A percentile compares a stretch with the other conserved stretches of the same genome.
phyloP scores from a whole-genome alignment of 1,140 invertebrate genomes.

The Drosophila bocqueti region DNA sequence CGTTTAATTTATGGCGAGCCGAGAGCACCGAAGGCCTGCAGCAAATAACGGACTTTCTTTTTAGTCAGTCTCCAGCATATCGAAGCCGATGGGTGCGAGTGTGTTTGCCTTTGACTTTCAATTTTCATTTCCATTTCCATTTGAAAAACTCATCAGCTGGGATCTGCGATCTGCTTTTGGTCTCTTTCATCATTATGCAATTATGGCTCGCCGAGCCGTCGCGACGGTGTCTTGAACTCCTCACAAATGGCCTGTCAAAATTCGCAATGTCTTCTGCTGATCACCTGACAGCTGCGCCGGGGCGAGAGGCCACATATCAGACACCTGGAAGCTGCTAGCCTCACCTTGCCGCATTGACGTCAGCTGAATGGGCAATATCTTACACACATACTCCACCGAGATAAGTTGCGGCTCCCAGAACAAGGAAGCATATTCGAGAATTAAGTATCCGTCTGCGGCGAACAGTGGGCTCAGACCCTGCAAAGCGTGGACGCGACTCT shows the following conservation, averaged over 20 bases:
- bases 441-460: conserved; percentile 4
- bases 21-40: conserved; percentile 61
- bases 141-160: conserved; percentile 62
- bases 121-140: conserved; percentile 61
- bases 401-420: conserved; percentile 36
- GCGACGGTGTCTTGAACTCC: conserved; percentile 23
- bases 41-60: conserved; percentile 71
- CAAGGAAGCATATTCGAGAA: conserved; percentile 69
- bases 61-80: conserved; percentile 50
- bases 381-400: conserved; percentile 14
- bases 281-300: conserved; percentile 33
- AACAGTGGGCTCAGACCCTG: conserved; percentile 39
- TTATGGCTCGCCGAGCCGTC: conserved; percentile 21
- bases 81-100: conserved; percentile 39
- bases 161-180: conserved; percentile 17
- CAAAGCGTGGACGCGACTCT: not conserved
- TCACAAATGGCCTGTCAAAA: conserved; percentile 42
- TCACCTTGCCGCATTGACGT: conserved; percentile 50
- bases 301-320: conserved; percentile 10
- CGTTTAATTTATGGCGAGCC: conserved; percentile 75
- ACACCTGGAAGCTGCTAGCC: conserved; percentile 31
- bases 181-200: conserved; percentile 48
- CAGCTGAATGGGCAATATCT: conserved; percentile 26
- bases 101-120: conserved; percentile 73
- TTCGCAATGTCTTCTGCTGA: conserved; percentile 28